Evolutionary conservation across 2,113 vertebrate species (phyloP), one percentile per base, ranked within the genome.

Genomic region (Chrysemys picta): DNA sequence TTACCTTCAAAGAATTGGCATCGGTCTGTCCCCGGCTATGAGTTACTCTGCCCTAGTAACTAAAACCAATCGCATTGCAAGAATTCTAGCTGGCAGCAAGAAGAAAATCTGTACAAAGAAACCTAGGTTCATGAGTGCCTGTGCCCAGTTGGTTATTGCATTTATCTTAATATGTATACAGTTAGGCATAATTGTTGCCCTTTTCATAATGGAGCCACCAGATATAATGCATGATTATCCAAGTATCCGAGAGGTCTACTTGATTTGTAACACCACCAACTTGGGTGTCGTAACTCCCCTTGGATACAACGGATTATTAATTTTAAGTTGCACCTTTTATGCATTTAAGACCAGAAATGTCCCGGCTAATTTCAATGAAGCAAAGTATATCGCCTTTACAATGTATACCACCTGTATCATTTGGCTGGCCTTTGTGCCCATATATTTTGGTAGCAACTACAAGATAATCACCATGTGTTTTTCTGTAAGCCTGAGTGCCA

Each of bases 381-480:
- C 99, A 19, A 99, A 99, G 95, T 99, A 99, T 93, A 99, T 99
- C 45, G 99, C 99, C 95, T 99, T 99, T 91, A 99, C 99, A 35
- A 99, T 99, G 99, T 99, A 99, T 80, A 99, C 99, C 94, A 99
- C 99, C 94, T 99, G 99, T 97, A 99, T 99, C 89, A 99, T 99
- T 94, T 99, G 99, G 99, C 98, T 99, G 97, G 99, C 99, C 84
- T 99, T 99, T 35, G 99, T 99, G 89, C 99, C 99, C 90, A 99
- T 99, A 97, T 99, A 99, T 98, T 99, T 99, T 86, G 99, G 99
- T 95, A 99, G 99, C 97, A 99, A 99, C 98, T 99, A 99, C 98
- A 99, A 99, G 98, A 99, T 99, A 95, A 99, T 99, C 98, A 99
- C 99, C 90, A 99, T 99, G 99, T 99, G 99, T 97, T 99, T 99